phyloP scores from a whole-genome alignment of 2,888 invertebrate genomes.

The Camponotus fellah region DNA sequence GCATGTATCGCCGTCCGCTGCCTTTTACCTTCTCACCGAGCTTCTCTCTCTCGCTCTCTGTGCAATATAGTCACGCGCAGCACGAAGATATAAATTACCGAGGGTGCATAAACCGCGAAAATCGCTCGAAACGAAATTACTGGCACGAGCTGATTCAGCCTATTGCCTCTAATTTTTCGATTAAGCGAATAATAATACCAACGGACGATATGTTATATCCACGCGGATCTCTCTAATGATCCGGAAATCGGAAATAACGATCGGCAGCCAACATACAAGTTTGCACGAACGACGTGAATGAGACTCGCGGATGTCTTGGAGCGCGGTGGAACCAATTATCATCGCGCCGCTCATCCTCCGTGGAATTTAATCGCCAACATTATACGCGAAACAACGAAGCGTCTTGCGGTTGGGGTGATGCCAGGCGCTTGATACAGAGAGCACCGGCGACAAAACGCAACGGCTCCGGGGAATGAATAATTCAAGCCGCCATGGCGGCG shows the following conservation, averaged over 20 bases:
- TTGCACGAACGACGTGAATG: neutral
- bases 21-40: constrained; percentile 52
- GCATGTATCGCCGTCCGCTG: constrained; percentile 69
- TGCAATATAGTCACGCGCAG: constrained; percentile 70
- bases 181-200: neutral
- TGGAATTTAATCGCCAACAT: constrained; percentile 77
- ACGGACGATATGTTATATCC: neutral
- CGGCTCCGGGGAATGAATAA: constrained; percentile 80
- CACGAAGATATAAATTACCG: constrained; percentile 65
- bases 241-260: neutral
- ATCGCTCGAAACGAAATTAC: constrained; percentile 22
- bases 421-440: constrained; percentile 69
- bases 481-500: constrained; percentile 79
- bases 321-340: constrained; percentile 61
- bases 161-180: neutral
- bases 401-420: constrained; percentile 73
- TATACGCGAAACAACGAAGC: constrained; percentile 72
- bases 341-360: constrained; percentile 63
- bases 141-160: neutral
- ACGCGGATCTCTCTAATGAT: neutral
- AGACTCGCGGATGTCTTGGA: neutral
- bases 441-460: constrained; percentile 74
- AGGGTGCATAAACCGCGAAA: constrained; percentile 24
- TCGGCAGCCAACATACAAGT: neutral
- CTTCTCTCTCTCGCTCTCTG: constrained; percentile 34